Percentiles rank a stretch among this genome's conserved stretches.
These are phyloP conservation scores for Clinocottus analis DNA, from an alignment of 2,113 vertebrate genomes.

Conservation along the genomic window DNA sequence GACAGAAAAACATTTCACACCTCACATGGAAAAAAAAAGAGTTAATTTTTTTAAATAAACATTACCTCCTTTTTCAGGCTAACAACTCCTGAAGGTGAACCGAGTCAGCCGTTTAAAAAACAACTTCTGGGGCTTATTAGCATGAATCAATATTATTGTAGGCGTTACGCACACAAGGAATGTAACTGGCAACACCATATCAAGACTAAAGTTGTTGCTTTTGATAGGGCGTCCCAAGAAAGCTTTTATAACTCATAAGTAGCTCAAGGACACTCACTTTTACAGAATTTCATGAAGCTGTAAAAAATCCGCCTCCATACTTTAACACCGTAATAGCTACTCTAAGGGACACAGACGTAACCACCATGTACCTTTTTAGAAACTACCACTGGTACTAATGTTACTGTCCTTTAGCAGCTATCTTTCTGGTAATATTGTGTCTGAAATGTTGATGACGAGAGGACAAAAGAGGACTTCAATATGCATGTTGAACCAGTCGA, in stretches of 20 bases:
- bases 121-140: no score
- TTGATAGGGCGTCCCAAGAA: background rate
- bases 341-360: background rate
- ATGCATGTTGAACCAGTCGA: constrained; percentile 1
- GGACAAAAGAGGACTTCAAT: constrained; percentile 24
- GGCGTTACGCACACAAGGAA: background rate
- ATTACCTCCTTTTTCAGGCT: background rate
- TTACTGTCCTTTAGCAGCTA: background rate
- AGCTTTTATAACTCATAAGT: background rate
- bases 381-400: background rate
- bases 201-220: background rate
- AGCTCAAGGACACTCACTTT: constrained; percentile 10
- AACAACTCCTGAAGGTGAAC: constrained; percentile 16
- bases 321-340: background rate
- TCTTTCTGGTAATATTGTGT: background rate
- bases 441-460: background rate
- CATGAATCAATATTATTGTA: constrained; percentile 11
- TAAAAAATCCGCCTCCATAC: background rate
- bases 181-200: background rate
- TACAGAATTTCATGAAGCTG: background rate
- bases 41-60: background rate
- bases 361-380: background rate
- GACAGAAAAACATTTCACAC: background rate
- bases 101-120: background rate
- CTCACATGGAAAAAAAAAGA: background rate